Conservation (phyloP, 2,113 vertebrate species). For the Laterallus jamaicensis region DNA sequence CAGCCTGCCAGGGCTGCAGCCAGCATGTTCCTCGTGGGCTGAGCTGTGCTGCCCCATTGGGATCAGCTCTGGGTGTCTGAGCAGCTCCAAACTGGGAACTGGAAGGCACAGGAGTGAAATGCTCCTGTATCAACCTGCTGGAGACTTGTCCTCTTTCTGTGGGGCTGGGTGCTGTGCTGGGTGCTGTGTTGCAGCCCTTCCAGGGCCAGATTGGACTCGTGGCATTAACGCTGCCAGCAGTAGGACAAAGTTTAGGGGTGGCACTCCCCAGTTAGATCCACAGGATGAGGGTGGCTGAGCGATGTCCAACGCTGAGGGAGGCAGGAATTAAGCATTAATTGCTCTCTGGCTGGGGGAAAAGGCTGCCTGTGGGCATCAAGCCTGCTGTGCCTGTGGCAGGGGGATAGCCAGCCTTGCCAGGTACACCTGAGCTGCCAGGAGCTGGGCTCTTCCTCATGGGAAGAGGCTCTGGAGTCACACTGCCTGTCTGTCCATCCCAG, state of each 20-base stretch:
- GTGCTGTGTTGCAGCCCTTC: background rate
- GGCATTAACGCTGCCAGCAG: fast-evolving
- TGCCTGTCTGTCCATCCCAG: background rate
- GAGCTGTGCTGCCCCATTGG: fast-evolving
- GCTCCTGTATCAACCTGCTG: background rate
- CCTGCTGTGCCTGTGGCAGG: background rate
- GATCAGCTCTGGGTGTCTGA: background rate
- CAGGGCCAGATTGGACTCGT: fast-evolving
- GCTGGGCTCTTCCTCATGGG: background rate
- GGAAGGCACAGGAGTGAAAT: fast-evolving
- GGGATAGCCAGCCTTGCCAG: background rate
- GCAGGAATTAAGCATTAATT: background rate
- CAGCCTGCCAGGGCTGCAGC: background rate
- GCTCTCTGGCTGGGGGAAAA: background rate
- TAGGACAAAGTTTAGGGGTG: fast-evolving
- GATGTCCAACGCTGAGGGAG: fast-evolving
- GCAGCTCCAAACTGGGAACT: fast-evolving
- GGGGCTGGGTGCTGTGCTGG: background rate
- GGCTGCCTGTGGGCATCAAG: fast-evolving
- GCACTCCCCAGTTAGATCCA: background rate
- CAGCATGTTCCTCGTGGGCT: fast-evolving
- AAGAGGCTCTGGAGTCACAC: background rate
- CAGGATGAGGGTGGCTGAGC: background rate
- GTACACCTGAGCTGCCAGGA: background rate
- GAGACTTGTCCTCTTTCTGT: background rate